phyloP scores from a whole-genome alignment of 2,113 vertebrate species.

The Sylvietta virens region DNA sequence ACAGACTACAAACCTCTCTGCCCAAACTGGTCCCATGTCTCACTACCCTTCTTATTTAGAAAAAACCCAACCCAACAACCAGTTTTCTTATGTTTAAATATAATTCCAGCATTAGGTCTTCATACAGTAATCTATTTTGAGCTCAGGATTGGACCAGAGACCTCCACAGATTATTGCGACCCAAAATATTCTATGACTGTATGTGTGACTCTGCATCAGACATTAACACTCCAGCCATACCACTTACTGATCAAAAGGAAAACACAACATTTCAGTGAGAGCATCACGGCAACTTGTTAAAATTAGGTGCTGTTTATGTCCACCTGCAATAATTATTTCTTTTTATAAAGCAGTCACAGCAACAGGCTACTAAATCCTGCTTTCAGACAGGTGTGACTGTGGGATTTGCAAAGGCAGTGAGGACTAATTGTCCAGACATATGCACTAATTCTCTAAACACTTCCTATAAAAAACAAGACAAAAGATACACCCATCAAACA shows the following conservation, averaged over 20 bases:
- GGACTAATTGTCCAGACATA: not conserved
- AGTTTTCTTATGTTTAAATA: not conserved
- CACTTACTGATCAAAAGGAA: not conserved
- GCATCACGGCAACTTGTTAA: not conserved
- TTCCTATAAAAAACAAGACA: not conserved
- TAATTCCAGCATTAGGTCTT: not conserved
- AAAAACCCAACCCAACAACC: not conserved
- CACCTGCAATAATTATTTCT: not conserved
- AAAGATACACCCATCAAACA: not conserved
- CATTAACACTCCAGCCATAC: not conserved
- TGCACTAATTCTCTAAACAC: not conserved
- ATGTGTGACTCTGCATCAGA: not conserved
- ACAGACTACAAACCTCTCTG: not conserved
- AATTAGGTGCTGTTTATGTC: not conserved
- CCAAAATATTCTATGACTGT: not conserved
- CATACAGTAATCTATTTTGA: not conserved
- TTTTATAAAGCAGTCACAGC: not conserved
- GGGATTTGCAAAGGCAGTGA: not conserved
- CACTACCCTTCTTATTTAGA: not conserved
- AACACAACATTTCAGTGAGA: not conserved
- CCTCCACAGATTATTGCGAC: not conserved
- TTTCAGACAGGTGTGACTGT: not conserved
- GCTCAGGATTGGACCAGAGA: not conserved
- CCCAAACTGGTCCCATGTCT: not conserved
- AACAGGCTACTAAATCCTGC: not conserved